Conservation (phyloP, 2,797 vertebrate genomes). For the Coracias cyanogaster region DNA sequence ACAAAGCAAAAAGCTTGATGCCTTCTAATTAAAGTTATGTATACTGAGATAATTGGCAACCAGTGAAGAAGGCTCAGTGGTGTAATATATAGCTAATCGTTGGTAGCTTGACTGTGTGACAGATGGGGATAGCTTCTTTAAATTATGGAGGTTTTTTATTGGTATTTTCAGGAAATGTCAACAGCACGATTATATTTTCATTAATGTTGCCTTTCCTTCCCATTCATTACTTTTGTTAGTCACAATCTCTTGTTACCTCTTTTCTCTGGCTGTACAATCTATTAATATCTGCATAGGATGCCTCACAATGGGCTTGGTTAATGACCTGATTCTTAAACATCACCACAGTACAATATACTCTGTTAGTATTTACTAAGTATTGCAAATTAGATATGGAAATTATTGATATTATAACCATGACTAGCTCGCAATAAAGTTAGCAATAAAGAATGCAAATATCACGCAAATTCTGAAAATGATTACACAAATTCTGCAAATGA, state of each 20-base stretch:
- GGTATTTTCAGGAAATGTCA: constrained; percentile 38
- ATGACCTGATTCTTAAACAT: background rate
- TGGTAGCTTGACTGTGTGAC: background rate
- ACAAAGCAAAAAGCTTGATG: background rate
- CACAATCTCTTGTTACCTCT: constrained; percentile 8
- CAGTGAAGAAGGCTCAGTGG: background rate
- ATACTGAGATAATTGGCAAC: background rate
- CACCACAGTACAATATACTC: background rate
- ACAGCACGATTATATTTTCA: constrained; percentile 27
- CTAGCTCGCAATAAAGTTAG: background rate
- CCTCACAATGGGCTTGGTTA: background rate
- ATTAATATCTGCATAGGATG: background rate
- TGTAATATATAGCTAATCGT: background rate
- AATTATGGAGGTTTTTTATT: constrained; percentile 5
- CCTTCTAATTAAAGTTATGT: constrained; percentile 31
- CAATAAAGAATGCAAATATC: background rate
- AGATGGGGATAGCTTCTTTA: background rate
- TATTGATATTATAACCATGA: background rate
- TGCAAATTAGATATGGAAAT: background rate
- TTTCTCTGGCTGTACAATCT: background rate
- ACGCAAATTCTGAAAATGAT: background rate
- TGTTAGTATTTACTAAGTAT: background rate
- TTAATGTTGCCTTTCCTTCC: constrained; percentile 26
- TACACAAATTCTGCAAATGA: background rate
- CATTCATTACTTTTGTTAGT: constrained; percentile 31